Base-by-base conservation (phyloP, 2,797 vertebrate genomes). In the Philypnodon macrostomus region DNA sequence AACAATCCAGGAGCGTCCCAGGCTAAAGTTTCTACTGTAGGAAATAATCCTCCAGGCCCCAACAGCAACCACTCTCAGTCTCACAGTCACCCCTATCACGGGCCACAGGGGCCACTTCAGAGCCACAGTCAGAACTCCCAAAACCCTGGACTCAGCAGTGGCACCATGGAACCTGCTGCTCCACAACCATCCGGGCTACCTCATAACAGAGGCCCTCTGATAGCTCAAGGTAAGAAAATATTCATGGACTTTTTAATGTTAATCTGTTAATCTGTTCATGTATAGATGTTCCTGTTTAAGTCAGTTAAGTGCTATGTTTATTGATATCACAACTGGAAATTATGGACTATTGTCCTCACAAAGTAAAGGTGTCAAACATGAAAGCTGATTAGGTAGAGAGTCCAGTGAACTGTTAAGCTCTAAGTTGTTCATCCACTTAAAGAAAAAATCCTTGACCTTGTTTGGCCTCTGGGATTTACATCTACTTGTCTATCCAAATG, bases 1-100 rank as follows among this genome's bases (percentile, higher is more conserved):
- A 98, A 97, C 81, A 89, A 92, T 86, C 81, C 95, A 85, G 95
- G 84, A 81, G 75, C 85, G 86, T 53, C 80, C 63, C 85, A 89
- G 58, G 59, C 77, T 58, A 90, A 90, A 84, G 53, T 74, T 58
- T 63, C 72, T 21, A 52, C 84, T 66, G 77, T 79, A 78, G 80
- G 86, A 84, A 81, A 84, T 89, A 91, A 89, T 83, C 88, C 85
- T 83, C 85, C 75, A 67, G 87, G 81, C 75, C 88, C 70, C 18
- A 80, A 63, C 67, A 84, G 64, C 71, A 85, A 75, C 67, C 86
- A 80, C 41, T 42, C 71, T 49, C 85, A 84, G 57, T 35, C 85
- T 73, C 86, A 85, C 67, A 85, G 84, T 82, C 87, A 88, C 51
- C 62, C 83, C 38, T 87, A 88, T 64, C 86, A 89, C 2, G 85